phyloP scores from a whole-genome alignment of 2,888 invertebrate genomes.

The Microdon myrmicae region DNA sequence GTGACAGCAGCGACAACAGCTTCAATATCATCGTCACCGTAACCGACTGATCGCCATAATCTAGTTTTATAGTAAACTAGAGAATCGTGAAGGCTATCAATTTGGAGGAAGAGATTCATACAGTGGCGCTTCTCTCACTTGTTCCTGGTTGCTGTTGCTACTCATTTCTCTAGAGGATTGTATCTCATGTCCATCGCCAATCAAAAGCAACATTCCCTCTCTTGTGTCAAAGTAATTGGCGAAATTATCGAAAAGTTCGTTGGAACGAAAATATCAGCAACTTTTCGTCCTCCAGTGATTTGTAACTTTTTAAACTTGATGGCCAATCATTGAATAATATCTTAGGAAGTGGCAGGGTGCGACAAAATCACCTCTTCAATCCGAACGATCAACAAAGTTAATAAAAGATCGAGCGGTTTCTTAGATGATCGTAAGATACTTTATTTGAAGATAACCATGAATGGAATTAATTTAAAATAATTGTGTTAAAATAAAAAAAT shows the following conservation, averaged over 20 bases:
- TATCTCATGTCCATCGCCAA: constrained; percentile 34
- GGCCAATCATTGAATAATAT: no score
- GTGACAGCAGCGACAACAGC: constrained; percentile 24
- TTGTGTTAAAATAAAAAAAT: no score
- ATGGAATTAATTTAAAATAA: no score
- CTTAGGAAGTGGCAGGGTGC: no score
- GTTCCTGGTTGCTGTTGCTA: constrained; percentile 10
- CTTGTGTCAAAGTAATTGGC: constrained; percentile 28
- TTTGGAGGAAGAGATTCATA: constrained; percentile 26
- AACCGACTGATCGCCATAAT: constrained; percentile 17
- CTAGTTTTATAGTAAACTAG: constrained; percentile 26
- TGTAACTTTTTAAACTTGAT: no score
- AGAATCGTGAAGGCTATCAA: constrained; percentile 21
- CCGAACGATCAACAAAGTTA: no score
- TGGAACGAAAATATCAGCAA: no score
- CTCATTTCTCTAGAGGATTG: constrained; percentile 19
- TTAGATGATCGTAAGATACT: no score
- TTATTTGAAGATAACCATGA: no score
- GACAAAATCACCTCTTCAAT: no score
- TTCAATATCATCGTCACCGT: constrained; percentile 24
- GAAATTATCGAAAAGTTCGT: constrained; percentile 18
- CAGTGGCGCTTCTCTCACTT: constrained; percentile 21
- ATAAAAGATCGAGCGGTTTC: no score
- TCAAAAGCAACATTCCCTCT: constrained; percentile 46
- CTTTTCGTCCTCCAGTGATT: no score